Evolutionary conservation across 35 echinoderm and acorn worm genomes (phyloP), one percentile per base, ranked within the genome.

Genomic region (Chiridota heheva): DNA sequence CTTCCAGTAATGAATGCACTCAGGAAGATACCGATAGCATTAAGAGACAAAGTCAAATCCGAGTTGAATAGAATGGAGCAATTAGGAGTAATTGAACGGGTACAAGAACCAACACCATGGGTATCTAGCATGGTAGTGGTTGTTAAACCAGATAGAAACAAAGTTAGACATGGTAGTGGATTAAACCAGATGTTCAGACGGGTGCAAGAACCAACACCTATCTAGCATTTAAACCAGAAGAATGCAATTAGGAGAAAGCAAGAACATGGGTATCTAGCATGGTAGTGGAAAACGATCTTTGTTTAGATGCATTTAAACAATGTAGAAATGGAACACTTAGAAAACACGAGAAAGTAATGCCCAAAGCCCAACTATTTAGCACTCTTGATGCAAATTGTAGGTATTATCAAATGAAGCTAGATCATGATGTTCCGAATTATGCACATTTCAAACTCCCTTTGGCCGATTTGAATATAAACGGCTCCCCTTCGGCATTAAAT

Each of bases 1-100:
- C 45, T 28, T 12, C 90, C 84, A 7, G 71, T 83, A 5, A 38
- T 93, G 25, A 60, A 88, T 78, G 40, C 86, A 42, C 77, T 85
- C 12, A 42, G 90, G 32, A 80, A 49, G 66, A 42, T 87, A 40
- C 90, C 90, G 41, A 58, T 80, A 4, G 64, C 90, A 5, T 68
- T 81, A 5, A 64, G 80, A 55, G 68, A 75, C 22, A 38, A 34
- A 13, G 87, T 90, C 4, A 84, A 77, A 48, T 34, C 32, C 39
- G 87, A 90, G 36, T 26, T 90, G 0, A 64, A 63, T 1, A 20
- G 70, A 65, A 83, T 90, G 78, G 68, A 63, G 36, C 20, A 90
- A 62, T 17, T 73, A 32, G 45, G 49, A 30, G 40, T 74, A 0
- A 89, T 82, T 20, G 41, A 36, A 84, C 82, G 58, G 42, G 55